Percentiles rank a stretch among this genome's conserved stretches.
Conservation (phyloP, 1,140 invertebrate genomes). For the Danaus plexippus region DNA sequence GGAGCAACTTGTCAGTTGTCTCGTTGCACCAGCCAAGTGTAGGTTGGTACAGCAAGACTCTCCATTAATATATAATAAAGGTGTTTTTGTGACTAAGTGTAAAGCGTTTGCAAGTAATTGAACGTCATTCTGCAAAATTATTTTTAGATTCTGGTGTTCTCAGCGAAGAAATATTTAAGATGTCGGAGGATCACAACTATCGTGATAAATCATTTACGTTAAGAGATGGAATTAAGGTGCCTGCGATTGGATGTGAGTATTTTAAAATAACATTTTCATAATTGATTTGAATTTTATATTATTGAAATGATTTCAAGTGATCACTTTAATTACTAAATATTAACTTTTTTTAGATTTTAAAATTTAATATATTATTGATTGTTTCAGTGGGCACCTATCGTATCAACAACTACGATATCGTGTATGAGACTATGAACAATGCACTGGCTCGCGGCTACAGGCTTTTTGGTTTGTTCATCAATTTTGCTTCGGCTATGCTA, state of each 20-base stretch:
- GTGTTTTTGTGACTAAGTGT: no score
- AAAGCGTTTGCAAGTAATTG: no score
- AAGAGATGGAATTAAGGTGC: constrained; percentile 20
- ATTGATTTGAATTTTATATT: no score
- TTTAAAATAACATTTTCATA: no score
- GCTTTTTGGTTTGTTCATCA: constrained; percentile 69
- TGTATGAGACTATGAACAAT: constrained; percentile 31
- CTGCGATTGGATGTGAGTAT: constrained; percentile 23
- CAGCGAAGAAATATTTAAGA: constrained; percentile 1
- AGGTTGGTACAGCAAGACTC: no score
- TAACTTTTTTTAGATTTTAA: no score
- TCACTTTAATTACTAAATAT: constrained; percentile 1
- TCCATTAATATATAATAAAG: no score
- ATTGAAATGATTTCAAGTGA: neutral
- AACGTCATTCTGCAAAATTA: neutral
- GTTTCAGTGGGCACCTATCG: constrained; percentile 44
- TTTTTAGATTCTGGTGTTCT: constrained; percentile 6
- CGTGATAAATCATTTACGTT: constrained; percentile 12
- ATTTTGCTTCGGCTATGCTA: neutral
- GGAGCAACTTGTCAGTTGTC: no score
- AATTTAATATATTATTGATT: constrained; percentile 9
- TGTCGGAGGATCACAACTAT: constrained; percentile 9
- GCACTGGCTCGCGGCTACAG: constrained; percentile 73
- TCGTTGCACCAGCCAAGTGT: no score
- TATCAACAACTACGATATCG: constrained; percentile 17